Percentiles rank a stretch among this genome's conserved stretches.
These are phyloP conservation scores for Hippotragus niger DNA, from an alignment of 2,113 vertebrate species.

Conservation along the genomic window DNA sequence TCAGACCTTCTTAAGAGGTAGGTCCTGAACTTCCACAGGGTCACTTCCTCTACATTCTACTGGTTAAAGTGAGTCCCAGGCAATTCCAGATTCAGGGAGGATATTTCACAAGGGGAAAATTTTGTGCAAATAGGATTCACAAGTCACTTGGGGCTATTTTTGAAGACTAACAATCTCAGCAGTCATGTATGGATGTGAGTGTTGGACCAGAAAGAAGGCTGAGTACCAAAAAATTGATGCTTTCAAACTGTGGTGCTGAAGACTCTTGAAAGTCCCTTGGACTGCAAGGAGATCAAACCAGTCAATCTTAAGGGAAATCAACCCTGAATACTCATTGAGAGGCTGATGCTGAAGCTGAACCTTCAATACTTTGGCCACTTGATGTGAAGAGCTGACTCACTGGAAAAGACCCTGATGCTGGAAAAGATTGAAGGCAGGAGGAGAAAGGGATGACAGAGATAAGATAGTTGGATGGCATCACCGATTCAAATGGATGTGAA, in stretches of 20 bases:
- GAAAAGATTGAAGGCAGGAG: background rate
- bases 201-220: background rate
- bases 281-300: background rate
- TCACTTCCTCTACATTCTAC: background rate
- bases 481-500: background rate
- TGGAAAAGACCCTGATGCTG: background rate
- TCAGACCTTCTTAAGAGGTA: background rate
- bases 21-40: background rate
- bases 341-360: background rate
- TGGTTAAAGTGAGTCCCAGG: background rate
- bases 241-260: background rate
- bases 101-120: background rate
- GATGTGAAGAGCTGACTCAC: background rate
- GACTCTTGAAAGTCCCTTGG: background rate
- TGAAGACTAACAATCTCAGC: background rate
- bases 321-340: background rate
- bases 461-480: background rate
- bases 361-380: background rate
- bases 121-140: background rate
- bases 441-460: background rate
- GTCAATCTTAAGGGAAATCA: background rate
- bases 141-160: background rate
- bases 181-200: background rate
- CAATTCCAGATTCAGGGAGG: background rate
- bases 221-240: background rate